phyloP scores from a whole-genome alignment of 1,140 invertebrate genomes.

The Ctenoplectra terminalis region DNA sequence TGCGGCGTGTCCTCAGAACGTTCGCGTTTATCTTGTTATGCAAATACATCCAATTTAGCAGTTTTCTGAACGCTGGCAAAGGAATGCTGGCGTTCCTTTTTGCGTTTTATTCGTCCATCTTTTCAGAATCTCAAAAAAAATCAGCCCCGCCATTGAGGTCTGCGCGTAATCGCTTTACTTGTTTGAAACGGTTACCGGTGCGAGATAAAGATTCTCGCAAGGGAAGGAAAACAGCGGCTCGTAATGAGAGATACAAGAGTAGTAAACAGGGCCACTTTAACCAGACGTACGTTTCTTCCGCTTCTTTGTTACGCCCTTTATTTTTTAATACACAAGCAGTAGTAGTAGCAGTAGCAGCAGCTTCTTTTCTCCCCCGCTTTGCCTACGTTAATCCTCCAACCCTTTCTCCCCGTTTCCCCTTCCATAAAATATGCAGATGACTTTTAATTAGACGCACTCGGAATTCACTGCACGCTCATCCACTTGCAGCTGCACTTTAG shows the following conservation, averaged over 20 bases:
- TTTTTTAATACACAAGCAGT: conserved; percentile 31
- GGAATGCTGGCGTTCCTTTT: neutral
- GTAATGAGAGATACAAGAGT: conserved; percentile 30
- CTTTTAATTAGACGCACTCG: conserved; percentile 58
- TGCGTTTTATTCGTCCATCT: too few relatives aligned
- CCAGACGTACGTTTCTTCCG: conserved; percentile 42
- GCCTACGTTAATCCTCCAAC: conserved; percentile 23
- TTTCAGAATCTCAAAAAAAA: too few relatives aligned
- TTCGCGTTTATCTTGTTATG: neutral
- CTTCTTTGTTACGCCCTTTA: conserved; percentile 42
- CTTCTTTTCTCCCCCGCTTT: conserved; percentile 12
- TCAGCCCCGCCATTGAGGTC: neutral
- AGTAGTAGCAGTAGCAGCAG: neutral
- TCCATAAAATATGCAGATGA: conserved; percentile 56
- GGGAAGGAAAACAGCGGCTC: neutral
- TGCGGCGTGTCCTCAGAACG: neutral
- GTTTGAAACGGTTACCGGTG: neutral
- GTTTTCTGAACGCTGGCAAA: neutral
- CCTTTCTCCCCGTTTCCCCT: conserved; percentile 25
- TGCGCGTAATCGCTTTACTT: conserved; percentile 1
- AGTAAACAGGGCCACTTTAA: conserved; percentile 44
- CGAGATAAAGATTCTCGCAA: neutral
- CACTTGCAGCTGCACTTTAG: conserved; percentile 58
- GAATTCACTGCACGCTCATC: conserved; percentile 55
- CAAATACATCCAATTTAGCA: conserved; percentile 10